Evolutionary conservation across 2,888 invertebrate species (phyloP), one percentile per base, ranked within the genome.

Genomic region (Amblyjoppa proteus): DNA sequence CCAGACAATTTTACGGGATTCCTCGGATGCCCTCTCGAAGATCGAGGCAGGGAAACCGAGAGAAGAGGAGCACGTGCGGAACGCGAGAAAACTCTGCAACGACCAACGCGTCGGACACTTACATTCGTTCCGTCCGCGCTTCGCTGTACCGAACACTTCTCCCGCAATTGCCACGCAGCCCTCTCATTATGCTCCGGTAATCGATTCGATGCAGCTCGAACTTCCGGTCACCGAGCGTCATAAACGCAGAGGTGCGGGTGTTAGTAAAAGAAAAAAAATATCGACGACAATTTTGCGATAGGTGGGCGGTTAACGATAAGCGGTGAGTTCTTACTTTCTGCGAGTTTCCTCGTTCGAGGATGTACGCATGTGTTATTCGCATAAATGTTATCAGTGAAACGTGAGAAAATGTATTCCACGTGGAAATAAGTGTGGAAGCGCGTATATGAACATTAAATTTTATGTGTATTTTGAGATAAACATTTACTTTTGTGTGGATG

Each of bases 1-100:
- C 56, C 82, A 61, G 78, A 83, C 84, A 75, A 88, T 77, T 78
- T 83, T 84, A 64, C 80, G 68, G 78, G 77, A 81, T 71, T 81
- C 79, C 58, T 66, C 56, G 56, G 81, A 51, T 45, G 74, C 64
- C 49, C 79, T 73, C 56, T 56, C 11, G 56, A 45, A n/a, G 16
- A 73, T 49, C 4, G 9, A 7, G 49, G 16, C 38, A 38, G 64
- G n/a, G 25, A 56, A 64, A 28, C 53, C 16, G 11, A 66, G 41
- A 66, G 41, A 61, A 41, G 69, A 73, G 31, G 73, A 81, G 61
- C 81, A 77, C 84, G 77, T 81, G 84, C 81, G 81, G 81, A 84
- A 84, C 81, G 84, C 6, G n/a, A 31, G 31, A 71, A 80, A 73
- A 73, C 58, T 84, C 77, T 64, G 73, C 70, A 41, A 70, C 56